These are phyloP conservation scores for Hippocampus abdominalis DNA, from an alignment of 2,113 vertebrate species.

Conservation along the genomic window DNA sequence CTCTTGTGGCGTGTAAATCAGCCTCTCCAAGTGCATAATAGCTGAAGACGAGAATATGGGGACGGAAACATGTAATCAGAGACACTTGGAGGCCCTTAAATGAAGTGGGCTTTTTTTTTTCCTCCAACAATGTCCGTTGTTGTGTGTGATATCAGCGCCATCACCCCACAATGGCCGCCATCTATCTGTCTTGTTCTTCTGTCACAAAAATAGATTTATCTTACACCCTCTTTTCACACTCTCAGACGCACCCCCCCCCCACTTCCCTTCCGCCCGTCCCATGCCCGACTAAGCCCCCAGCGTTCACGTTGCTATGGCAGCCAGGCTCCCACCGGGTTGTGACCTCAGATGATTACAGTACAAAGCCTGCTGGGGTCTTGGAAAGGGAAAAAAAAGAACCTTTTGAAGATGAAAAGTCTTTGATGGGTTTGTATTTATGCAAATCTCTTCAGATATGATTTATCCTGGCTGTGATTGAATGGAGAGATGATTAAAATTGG, in stretches of 20 bases:
- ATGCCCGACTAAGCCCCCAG: conserved; percentile 88
- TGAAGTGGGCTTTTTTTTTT: not conserved
- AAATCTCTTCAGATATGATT: conserved; percentile 99
- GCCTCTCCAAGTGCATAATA: conserved; percentile 47
- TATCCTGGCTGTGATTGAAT: conserved; percentile 99
- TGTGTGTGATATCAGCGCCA: conserved; percentile 3
- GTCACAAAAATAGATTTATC: conserved; percentile 65
- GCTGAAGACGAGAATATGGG: conserved; percentile 45
- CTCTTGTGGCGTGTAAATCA: conserved; percentile 46
- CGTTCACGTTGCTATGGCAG: conserved; percentile 99
- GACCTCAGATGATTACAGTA: conserved; percentile 99
- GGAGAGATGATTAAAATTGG: conserved; percentile 99
- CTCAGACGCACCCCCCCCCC: conserved; percentile 26
- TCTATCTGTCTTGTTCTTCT: conserved; percentile 54
- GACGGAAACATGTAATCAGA: conserved; percentile 64
- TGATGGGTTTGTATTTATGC: conserved; percentile 99
- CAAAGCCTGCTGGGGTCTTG: conserved; percentile 99
- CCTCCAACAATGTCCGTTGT: not conserved
- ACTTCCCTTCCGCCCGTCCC: not conserved
- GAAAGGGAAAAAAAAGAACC: conserved; percentile 78
- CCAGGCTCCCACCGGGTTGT: conserved; percentile 99
- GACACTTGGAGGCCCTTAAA: conserved; percentile 25
- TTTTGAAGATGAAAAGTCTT: conserved; percentile 99
- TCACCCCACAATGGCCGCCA: conserved; percentile 40
- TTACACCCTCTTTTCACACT: conserved; percentile 60